Percentiles rank a stretch among this genome's conserved stretches.
phyloP scores from a whole-genome alignment of 2,797 vertebrate genomes.

The Catostomus latipinnis region DNA sequence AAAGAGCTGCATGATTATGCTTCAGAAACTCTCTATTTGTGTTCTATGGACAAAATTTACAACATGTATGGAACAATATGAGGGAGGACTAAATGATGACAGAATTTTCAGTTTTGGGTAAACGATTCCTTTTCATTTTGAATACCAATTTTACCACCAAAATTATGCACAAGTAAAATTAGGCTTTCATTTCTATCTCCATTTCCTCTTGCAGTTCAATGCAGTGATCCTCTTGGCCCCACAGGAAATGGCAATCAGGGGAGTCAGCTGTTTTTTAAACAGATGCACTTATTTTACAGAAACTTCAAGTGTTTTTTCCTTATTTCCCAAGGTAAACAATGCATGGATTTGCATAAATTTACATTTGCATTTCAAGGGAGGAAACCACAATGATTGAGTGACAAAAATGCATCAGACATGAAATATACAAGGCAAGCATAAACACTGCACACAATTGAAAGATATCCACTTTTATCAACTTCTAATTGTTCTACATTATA shows the following conservation, averaged over 20 bases:
- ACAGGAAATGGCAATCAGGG: neutral
- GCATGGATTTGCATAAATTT: slow-evolving; percentile 46
- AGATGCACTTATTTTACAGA: slow-evolving; percentile 28
- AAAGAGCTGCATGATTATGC: too few relatives aligned
- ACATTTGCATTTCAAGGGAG: neutral
- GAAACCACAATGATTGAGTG: slow-evolving; percentile 11
- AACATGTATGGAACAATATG: too few relatives aligned
- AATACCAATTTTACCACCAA: neutral
- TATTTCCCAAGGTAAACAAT: slow-evolving; percentile 42
- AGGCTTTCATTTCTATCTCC: neutral
- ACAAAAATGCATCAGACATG: slow-evolving; percentile 10
- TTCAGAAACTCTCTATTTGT: too few relatives aligned
- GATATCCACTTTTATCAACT: slow-evolving; percentile 14
- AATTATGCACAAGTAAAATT: neutral
- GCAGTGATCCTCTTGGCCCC: slow-evolving; percentile 6
- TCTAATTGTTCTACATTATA: slow-evolving; percentile 11
- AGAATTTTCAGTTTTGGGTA: too few relatives aligned
- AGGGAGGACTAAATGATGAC: too few relatives aligned
- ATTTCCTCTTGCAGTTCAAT: neutral
- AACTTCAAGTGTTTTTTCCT: slow-evolving; percentile 21
- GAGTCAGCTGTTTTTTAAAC: slow-evolving; percentile 9
- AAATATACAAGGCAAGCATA: neutral
- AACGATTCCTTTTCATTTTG: too few relatives aligned
- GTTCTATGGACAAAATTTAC: too few relatives aligned
- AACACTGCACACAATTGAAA: neutral